Evolutionary conservation across 2,113 vertebrate genomes (phyloP).

Genomic region (Gobio gobio): DNA sequence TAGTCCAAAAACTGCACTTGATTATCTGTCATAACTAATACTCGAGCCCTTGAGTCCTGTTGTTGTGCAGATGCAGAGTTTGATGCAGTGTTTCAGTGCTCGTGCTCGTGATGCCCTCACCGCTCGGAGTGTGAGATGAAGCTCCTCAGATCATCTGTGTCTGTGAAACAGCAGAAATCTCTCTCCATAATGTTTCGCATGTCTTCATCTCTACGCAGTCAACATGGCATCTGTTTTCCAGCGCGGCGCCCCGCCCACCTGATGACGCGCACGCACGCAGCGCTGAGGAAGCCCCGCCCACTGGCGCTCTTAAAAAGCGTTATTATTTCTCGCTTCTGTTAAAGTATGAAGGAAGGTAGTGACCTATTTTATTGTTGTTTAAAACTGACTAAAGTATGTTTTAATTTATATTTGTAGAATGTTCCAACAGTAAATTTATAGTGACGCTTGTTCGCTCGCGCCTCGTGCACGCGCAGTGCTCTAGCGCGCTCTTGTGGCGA

Average conservation of each 20-base stretch:
- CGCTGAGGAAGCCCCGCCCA: not conserved
- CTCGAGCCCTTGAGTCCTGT: not conserved
- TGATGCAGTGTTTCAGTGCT: no score
- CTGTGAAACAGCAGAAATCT: constrained; percentile 71
- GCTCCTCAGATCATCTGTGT: constrained; percentile 67
- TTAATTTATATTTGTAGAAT: no score
- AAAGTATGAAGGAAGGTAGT: no score
- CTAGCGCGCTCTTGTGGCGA: not conserved
- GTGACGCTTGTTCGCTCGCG: no score
- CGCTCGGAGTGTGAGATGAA: constrained; percentile 67
- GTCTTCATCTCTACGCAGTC: constrained; percentile 71
- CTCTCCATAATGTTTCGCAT: constrained; percentile 71
- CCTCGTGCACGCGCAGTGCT: no score
- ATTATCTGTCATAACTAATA: not conserved
- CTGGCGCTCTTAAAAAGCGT: not conserved
- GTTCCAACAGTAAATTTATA: no score
- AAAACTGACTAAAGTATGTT: not conserved
- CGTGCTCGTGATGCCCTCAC: constrained; percentile 50
- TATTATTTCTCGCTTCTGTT: no score
- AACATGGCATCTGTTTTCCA: constrained; percentile 34
- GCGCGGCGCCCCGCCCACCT: not conserved
- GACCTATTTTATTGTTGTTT: no score
- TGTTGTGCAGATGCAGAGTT: no score
- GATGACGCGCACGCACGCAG: not conserved
- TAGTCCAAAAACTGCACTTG: not conserved